These are phyloP conservation scores for Coranthus polyacanthus DNA, from an alignment of 2,797 vertebrate species.

Conservation along the genomic window DNA sequence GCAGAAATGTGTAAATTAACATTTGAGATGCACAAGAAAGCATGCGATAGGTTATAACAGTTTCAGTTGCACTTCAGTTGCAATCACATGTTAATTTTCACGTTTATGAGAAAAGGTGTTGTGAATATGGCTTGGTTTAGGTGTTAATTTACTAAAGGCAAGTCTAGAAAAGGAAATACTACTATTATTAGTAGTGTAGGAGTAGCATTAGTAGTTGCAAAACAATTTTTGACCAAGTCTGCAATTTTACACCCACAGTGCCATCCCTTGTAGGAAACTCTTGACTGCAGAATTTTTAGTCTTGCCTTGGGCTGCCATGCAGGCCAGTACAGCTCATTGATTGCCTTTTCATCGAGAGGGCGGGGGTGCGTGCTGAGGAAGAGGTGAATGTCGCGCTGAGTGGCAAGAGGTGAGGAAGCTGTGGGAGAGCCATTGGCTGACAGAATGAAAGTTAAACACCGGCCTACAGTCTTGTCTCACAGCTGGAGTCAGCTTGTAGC, in stretches of 20 bases:
- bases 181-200: neutral
- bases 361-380: slow-evolving; percentile 55
- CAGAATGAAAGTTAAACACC: slow-evolving; percentile 76
- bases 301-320: slow-evolving; percentile 67
- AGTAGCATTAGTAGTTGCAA: neutral
- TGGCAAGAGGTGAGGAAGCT: slow-evolving; percentile 74
- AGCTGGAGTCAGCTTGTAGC: slow-evolving; percentile 73
- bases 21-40: neutral
- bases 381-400: slow-evolving; percentile 77
- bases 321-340: slow-evolving; percentile 74
- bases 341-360: slow-evolving; percentile 73
- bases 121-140: neutral
- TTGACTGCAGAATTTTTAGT: slow-evolving; percentile 61
- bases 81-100: slow-evolving; percentile 3
- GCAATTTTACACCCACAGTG: slow-evolving; percentile 50
- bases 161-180: neutral
- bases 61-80: neutral
- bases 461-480: slow-evolving; percentile 73
- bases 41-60: neutral
- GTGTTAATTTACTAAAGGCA: neutral
- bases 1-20: neutral
- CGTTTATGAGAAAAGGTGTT: neutral
- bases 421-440: slow-evolving; percentile 76
- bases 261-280: slow-evolving; percentile 50
- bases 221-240: slow-evolving; percentile 26